phyloP scores from a whole-genome alignment of 1,140 invertebrate genomes.

The Procambarus clarkii region DNA sequence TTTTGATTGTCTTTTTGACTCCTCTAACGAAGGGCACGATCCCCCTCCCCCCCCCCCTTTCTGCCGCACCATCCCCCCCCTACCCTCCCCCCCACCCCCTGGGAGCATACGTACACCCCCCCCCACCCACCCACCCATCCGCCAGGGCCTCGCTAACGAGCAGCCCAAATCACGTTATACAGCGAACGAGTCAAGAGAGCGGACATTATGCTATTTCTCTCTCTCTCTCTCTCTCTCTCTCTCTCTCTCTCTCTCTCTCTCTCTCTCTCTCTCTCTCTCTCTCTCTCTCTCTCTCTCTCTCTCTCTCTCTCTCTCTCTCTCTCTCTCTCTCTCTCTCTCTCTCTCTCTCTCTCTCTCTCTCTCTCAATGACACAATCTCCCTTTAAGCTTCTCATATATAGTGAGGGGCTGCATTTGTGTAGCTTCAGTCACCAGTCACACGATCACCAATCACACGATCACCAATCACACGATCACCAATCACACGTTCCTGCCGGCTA shows the following conservation, averaged over 20 bases:
- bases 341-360: too few relatives aligned
- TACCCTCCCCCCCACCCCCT: too few relatives aligned
- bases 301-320: neutral
- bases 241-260: neutral
- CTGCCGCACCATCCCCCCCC: too few relatives aligned
- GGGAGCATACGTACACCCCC: too few relatives aligned
- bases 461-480: too few relatives aligned
- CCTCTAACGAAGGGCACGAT: constrained; percentile 17
- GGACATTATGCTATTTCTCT: neutral
- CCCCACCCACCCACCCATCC: neutral
- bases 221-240: neutral
- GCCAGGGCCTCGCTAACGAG: neutral
- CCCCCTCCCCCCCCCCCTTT: constrained; percentile 2
- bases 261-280: constrained; percentile 5
- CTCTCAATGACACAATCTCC: too few relatives aligned
- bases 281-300: neutral
- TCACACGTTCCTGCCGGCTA: too few relatives aligned
- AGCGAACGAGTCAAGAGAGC: neutral
- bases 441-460: too few relatives aligned
- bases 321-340: too few relatives aligned
- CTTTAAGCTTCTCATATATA: too few relatives aligned
- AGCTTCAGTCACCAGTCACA: too few relatives aligned
- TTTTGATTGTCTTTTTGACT: constrained; percentile 29
- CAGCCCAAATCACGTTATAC: neutral
- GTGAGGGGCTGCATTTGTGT: too few relatives aligned